These are phyloP conservation scores for Stratiomys singularior DNA, from an alignment of 2,888 invertebrate genomes.

Conservation along the genomic window DNA sequence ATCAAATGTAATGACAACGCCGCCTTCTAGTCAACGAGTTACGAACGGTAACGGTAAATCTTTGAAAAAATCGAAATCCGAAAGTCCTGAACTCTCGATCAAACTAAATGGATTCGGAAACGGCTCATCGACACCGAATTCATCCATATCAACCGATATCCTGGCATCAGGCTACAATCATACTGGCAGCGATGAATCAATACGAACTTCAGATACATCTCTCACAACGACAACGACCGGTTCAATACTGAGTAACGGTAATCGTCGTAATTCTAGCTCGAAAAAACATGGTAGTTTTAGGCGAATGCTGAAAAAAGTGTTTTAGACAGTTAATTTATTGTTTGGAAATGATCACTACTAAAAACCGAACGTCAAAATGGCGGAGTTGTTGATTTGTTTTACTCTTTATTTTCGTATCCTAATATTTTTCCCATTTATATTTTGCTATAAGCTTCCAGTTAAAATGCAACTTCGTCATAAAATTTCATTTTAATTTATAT, in stretches of 20 bases:
- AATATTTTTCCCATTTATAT: no score
- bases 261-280: slow-evolving; percentile 49
- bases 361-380: neutral
- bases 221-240: slow-evolving; percentile 28
- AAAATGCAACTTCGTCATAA: no score
- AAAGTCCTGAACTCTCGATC: slow-evolving; percentile 44
- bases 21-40: slow-evolving; percentile 40
- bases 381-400: neutral
- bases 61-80: slow-evolving; percentile 49
- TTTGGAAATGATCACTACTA: neutral
- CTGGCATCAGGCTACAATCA: neutral
- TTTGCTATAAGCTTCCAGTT: no score
- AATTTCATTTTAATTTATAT: no score
- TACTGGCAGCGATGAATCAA: slow-evolving; percentile 48
- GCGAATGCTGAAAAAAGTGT: slow-evolving; percentile 82
- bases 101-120: slow-evolving; percentile 42
- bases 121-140: slow-evolving; percentile 31
- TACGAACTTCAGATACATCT: slow-evolving; percentile 27
- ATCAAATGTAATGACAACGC: neutral
- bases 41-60: slow-evolving; percentile 22
- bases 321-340: slow-evolving; percentile 63
- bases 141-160: slow-evolving; percentile 37
- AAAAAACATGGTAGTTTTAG: slow-evolving; percentile 77
- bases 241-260: slow-evolving; percentile 53
- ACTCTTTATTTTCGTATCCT: neutral